Evolutionary conservation across 2,888 invertebrate genomes (phyloP).

Genomic region (Alloscopus bannaensis): DNA sequence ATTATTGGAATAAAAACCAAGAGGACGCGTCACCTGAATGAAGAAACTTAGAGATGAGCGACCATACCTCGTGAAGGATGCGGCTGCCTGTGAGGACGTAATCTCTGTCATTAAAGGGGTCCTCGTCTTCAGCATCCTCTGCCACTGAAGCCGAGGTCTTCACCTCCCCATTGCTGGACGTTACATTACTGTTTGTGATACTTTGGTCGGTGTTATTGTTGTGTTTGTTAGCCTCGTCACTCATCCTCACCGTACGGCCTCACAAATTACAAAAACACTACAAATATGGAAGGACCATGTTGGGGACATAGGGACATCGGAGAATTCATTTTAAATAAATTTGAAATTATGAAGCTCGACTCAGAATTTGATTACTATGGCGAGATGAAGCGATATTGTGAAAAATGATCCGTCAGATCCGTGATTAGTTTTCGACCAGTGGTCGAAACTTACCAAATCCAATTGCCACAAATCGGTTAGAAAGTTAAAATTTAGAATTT

Average conservation of each 20-base stretch:
- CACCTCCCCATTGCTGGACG: constrained; percentile 8
- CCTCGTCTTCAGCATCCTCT: constrained; percentile 35
- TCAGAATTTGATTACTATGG: constrained; percentile 39
- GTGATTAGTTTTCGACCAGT: no score
- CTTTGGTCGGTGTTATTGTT: constrained; percentile 6
- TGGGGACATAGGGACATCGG: no score
- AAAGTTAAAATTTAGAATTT: neutral
- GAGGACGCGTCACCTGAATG: neutral
- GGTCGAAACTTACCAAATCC: no score
- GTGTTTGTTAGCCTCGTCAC: constrained; percentile 53
- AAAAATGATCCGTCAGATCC: neutral
- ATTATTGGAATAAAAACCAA: no score
- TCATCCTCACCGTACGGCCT: constrained; percentile 52
- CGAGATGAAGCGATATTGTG: constrained; percentile 9
- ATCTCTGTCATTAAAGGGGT: neutral
- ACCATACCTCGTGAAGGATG: neutral
- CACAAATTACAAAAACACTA: constrained; percentile 55
- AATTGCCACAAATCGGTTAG: neutral
- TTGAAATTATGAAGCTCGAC: neutral
- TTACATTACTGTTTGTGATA: constrained; percentile 4
- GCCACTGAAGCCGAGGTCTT: constrained; percentile 22
- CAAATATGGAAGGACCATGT: constrained; percentile 35
- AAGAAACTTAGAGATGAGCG: no score
- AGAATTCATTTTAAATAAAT: no score
- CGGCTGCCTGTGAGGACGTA: neutral